Evolutionary conservation across 2,797 vertebrate species (phyloP), one percentile per base, ranked within the genome.

Genomic region (Peromyscus aztecus): DNA sequence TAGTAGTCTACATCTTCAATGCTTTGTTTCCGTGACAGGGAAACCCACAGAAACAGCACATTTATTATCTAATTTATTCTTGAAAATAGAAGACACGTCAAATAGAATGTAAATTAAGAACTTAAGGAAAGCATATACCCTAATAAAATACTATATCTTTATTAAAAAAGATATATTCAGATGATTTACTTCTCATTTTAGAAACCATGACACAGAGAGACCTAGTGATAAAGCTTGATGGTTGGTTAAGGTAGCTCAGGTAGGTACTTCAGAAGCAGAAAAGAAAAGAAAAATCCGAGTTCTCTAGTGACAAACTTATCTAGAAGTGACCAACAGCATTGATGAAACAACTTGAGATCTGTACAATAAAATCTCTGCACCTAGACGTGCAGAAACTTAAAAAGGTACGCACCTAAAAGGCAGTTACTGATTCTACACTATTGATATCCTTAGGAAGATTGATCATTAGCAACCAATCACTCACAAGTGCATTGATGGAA

Each of bases 341-440:
- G 9, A 86, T 4, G 17, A 46, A 49, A 24, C 1, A 37, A 37
- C 37, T 6, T 8, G 67, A 75, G 46, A 24, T 2, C 12, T 78
- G 10, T 89, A 14, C 40, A 91, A 69, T 49, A 63, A 96, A 95
- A 65, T 78, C 52, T 19, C 12, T 73, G 31, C 1, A 49, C 83
- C 29, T 91, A 96, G 52, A 95, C n/a, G 57, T 90, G 34, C 31
- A 91, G 73, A 97, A 97, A 73, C 10, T 87, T 34, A 27, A 85
- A 55, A 97, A 61, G n/a, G 12, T 40, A 24, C 69, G 16, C n/a
- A 21, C 7, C 10, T 9, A n/a, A 96, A 34, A 40, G 81, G 88
- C 75, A 94, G 84, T 95, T 97, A 92, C 3, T n/a, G 95, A 27
- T 13, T 97, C 93, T 31, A 77, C 89, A 96, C 29, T 91, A 61